Conservation (phyloP, 2,888 invertebrate genomes). For the Macaria liturata region DNA sequence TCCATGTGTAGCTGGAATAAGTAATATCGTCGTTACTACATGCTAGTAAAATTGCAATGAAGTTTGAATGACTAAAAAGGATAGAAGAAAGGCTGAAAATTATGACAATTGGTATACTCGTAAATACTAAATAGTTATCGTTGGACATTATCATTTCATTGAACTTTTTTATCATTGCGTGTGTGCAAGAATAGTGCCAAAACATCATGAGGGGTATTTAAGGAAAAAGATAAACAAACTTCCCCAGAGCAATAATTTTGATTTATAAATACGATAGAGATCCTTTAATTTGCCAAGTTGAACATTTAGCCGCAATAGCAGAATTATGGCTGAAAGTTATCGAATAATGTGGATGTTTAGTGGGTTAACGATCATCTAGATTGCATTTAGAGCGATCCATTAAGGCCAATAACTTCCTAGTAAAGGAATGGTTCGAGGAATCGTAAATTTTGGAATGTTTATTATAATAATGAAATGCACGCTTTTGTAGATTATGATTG, state of each 20-base stretch:
- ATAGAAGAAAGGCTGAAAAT: no score
- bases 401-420: slow-evolving; percentile 14
- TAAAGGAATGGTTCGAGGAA: slow-evolving; percentile 5
- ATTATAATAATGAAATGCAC: no score
- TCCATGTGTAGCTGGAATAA: slow-evolving; percentile 70
- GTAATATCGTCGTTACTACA: not conserved
- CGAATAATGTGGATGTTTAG: slow-evolving; percentile 12
- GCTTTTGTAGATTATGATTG: no score
- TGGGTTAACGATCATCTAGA: slow-evolving; percentile 13
- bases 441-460: not conserved
- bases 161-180: no score
- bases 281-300: slow-evolving; percentile 50
- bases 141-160: no score
- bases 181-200: no score
- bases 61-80: no score
- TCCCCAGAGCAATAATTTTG: slow-evolving; percentile 37
- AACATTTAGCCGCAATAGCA: slow-evolving; percentile 27
- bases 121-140: no score
- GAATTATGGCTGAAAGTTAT: slow-evolving; percentile 22
- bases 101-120: no score
- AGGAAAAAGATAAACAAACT: no score
- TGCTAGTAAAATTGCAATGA: no score
- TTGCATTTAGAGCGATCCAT: slow-evolving; percentile 14
- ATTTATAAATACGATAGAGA: slow-evolving; percentile 48
- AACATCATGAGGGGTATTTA: no score